These are phyloP conservation scores for Xylocampa areola DNA, from an alignment of 2,888 invertebrate genomes.

Conservation along the genomic window DNA sequence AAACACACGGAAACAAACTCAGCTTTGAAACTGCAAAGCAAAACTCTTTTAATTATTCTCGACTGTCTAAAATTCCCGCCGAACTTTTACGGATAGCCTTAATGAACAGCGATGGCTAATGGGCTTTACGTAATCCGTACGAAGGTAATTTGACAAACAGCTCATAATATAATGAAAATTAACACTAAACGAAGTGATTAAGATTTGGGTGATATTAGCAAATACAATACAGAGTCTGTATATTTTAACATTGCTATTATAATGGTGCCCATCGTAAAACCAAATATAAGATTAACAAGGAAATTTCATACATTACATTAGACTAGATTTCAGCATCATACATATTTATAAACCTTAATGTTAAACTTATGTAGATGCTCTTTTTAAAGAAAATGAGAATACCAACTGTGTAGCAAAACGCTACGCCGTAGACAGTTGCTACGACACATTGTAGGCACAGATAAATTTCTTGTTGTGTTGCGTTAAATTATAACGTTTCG, in stretches of 20 bases:
- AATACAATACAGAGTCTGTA: too few species aligned
- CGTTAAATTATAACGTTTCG: constrained; percentile 46
- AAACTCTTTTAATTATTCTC: constrained; percentile 79
- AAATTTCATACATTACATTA: constrained; percentile 39
- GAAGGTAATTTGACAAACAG: constrained; percentile 54
- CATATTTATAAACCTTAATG: constrained; percentile 46
- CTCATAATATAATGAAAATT: constrained; percentile 25
- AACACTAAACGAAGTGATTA: too few species aligned
- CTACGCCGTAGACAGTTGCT: constrained; percentile 55
- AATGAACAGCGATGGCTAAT: constrained; percentile 72
- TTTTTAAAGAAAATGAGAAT: constrained; percentile 48
- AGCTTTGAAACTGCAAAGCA: constrained; percentile 69
- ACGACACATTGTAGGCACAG: constrained; percentile 32
- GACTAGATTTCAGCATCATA: constrained; percentile 34
- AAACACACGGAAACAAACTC: constrained; percentile 64
- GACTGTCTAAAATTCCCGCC: constrained; percentile 65
- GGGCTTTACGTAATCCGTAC: constrained; percentile 66
- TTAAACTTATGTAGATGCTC: constrained; percentile 42
- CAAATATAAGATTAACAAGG: constrained; percentile 44
- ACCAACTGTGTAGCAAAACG: constrained; percentile 29
- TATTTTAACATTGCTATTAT: constrained; percentile 1
- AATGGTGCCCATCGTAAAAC: too few species aligned
- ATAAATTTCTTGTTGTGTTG: constrained; percentile 43
- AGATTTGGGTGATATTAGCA: too few species aligned
- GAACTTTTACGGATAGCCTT: constrained; percentile 66